Base-by-base conservation (phyloP, 2,113 vertebrate genomes). In the Nothocercus nigrocapillus region DNA sequence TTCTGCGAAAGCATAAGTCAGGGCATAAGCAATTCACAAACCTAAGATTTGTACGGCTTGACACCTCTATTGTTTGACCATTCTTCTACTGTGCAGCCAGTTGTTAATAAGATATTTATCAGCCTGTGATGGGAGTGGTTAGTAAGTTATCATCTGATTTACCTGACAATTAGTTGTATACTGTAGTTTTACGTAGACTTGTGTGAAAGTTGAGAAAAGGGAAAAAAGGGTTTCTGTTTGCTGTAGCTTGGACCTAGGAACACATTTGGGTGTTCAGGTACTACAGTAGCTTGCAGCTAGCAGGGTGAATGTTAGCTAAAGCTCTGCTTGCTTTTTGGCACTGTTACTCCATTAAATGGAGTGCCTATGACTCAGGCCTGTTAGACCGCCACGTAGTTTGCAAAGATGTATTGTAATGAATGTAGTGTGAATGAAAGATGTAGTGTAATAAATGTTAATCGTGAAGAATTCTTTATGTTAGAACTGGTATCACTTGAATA, bases 381-480 rank as follows among this genome's bases (percentile, higher is more conserved):
- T 90, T 89, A 95, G 84, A 68, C 66, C 63, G 87, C 94, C 69
- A 61, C 34, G 3, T 1, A 45, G 74, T 21, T 86, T 73, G 49
- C 36, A 68, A 89, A 89, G 93, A 68, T 72, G 30, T 67, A 14
- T 53, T 92, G 30, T 30, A 63, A 42, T 27, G 62, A 94, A 68
- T 82, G 87, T 56, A 64, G 45, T 44, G 45, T 88, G 86, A 94
- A 74, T 86, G 88, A 58, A 58, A 30, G 54, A 63, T 89, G 66
- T 75, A 54, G 38, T 25, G 11, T 56, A 75, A 86, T 91, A 72
- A 91, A 84, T 93, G 84, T 87, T 92, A 87, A 75, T 67, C 38
- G n/a, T 63, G 74, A 93, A 68, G 58, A 78, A 83, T 88, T 93
- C 68, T 88, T 1, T 64, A 64, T 88, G 66, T 81, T 92, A 93